Percentiles rank a stretch among this genome's conserved stretches.
Conservation (phyloP, 2,113 vertebrate species). For the Megaleporinus macrocephalus region DNA sequence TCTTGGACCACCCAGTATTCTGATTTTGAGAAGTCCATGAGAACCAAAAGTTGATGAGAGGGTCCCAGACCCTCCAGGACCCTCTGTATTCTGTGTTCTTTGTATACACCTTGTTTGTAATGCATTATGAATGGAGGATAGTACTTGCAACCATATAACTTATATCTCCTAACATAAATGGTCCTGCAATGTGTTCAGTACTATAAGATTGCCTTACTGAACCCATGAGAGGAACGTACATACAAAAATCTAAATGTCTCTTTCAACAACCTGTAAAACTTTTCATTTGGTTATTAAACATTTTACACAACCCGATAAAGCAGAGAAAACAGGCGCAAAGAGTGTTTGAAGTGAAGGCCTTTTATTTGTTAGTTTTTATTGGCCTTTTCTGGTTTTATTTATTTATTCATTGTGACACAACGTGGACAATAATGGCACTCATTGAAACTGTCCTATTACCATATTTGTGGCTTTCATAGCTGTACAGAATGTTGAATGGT, state of each 20-base stretch:
- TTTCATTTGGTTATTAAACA: constrained; percentile 46
- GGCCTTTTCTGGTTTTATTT: constrained; percentile 3
- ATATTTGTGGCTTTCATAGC: not conserved
- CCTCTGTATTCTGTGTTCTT: too few relatives aligned
- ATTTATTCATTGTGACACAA: not conserved
- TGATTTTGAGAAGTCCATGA: too few relatives aligned
- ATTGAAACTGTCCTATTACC: not conserved
- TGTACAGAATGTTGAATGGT: not conserved
- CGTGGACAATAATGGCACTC: not conserved
- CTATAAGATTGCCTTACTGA: not conserved
- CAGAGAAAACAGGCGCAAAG: not conserved
- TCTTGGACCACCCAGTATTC: too few relatives aligned
- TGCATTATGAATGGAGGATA: not conserved
- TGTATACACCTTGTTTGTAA: too few relatives aligned
- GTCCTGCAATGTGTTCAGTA: not conserved
- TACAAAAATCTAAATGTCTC: constrained; percentile 16
- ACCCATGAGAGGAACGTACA: not conserved
- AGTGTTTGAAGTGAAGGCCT: constrained; percentile 16
- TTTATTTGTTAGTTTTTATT: constrained; percentile 27
- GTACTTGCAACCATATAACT: too few relatives aligned
- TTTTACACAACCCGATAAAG: constrained; percentile 39
- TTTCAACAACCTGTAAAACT: constrained; percentile 31
- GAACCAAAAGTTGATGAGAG: too few relatives aligned
- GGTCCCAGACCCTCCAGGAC: too few relatives aligned
- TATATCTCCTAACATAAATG: too few relatives aligned